Base-by-base conservation (phyloP, 2,888 invertebrate species). In the Lymantria dispar region DNA sequence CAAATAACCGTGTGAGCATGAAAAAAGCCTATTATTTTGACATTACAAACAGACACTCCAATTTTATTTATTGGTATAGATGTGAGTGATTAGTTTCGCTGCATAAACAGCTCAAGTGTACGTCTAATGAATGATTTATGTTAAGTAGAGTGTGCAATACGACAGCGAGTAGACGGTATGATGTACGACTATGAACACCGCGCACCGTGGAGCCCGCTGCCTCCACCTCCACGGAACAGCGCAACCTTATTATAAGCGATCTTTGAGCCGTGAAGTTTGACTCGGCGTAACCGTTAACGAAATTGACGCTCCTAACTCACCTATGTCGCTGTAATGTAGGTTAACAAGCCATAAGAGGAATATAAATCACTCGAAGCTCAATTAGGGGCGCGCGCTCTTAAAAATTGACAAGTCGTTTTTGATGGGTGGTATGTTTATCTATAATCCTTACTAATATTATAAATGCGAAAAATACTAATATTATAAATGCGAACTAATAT, bases 71-170 rank as follows among this genome's bases (percentile, higher is more conserved):
- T 3, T 5, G 2, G 2, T 22, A 22, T 36, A 36, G 2, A 36
- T 36, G 36, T 7, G 36, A 5, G 10, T 36, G 3, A 11, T 36
- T 36, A 36, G 22, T 33, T 33, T 33, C 33, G 33, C 33, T 33
- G 38, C 38, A 22, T 22, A 22, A 22, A 22, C 22, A 22, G n/a
- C 40, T 13, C 15, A 40, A 14, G 40, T 77, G 73, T 64, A 72
- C 72, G 72, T 74, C 72, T 81, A 83, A 85, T 85, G 78, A 86
- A 74, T 84, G 84, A 86, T 85, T 80, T 82, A 80, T 71, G 83
- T 75, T 77, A 80, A 81, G 79, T 83, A 72, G 76, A 82, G 80
- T 82, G 76, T 80, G 80, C 65, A 66, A 69, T 75, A 80, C 79
- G 74, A 75, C 75, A 69, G 74, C 74, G 64, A 68, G 69, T 65